Evolutionary conservation across 92 coral and sea anemone species (phyloP), one percentile per base, ranked within the genome.

Genomic region (Diadumene lineata): DNA sequence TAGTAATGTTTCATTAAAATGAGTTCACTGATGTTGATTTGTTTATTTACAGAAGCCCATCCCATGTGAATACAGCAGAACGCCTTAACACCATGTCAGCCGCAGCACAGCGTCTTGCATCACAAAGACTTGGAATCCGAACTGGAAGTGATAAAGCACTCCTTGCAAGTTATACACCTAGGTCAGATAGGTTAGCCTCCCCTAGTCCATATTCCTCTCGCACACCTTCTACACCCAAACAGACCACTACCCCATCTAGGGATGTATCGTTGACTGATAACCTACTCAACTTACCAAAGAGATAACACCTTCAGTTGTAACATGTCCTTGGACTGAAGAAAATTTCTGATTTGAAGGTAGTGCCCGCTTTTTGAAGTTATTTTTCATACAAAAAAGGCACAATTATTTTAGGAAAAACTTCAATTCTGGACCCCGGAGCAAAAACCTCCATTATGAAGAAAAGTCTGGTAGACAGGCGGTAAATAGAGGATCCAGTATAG

Each of bases 41-140:
- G 38, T 27, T 26, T 23, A 60, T 28, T 26, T 73, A 9, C 57
- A 94, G 98, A 87, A 86, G 92, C 31, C 98, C 94, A 33, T 24
- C 34, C 18, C 81, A 74, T 43, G 56, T 74, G 71, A 94, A 77
- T 76, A 76, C 97, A 46, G 84, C 85, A 50, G 97, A 94, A 11
- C 87, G 96, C 6, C 78, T 94, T 16, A 87, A 80, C 44, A 90
- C 82, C 33, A 85, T 94, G 90, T 94, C 98, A 21, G 92, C 98
- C 26, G 98, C 98, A 19, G 98, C 96, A 31, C 97, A 94, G 66
- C 75, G 88, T 31, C 73, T 94, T 7, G 98, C 98, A 17, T 94
- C 98, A 18, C 79, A 92, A 71, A 86, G 86, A 71, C 74, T 94
- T 29, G 98, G 98, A 16, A 94, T 94, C 43, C 88, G 93, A 76